Evolutionary conservation across 2,888 invertebrate genomes (phyloP).

Genomic region (Drosophila paracracens): DNA sequence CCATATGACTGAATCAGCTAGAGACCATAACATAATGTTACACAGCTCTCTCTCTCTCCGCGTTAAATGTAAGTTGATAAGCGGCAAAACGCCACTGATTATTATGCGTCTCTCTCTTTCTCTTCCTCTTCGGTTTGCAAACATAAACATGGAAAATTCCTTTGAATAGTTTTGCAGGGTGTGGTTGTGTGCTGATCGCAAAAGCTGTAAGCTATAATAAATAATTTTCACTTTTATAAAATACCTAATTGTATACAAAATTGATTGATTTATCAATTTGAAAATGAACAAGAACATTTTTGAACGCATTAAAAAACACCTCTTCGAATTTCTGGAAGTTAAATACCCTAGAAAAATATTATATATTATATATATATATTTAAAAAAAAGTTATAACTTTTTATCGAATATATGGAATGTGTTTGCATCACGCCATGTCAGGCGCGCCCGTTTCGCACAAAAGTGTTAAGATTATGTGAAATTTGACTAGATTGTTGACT

Average conservation of each 20-base stretch:
- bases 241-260: not conserved
- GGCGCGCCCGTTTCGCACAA: slow-evolving; percentile 55
- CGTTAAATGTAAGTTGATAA: slow-evolving; percentile 29
- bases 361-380: too few relatives aligned
- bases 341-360: too few relatives aligned
- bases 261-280: not conserved
- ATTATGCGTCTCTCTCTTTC: not conserved
- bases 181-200: not conserved
- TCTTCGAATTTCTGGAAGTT: not conserved
- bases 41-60: not conserved
- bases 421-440: slow-evolving; percentile 45
- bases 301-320: not conserved
- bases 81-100: slow-evolving; percentile 8
- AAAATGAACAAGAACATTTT: not conserved
- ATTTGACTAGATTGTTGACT: slow-evolving; percentile 31
- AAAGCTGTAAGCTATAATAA: not conserved
- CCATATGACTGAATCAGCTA: slow-evolving; percentile 26
- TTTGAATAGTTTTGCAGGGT: not conserved
- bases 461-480: slow-evolving; percentile 56
- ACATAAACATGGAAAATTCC: slow-evolving; percentile 25
- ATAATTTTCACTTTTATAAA: not conserved
- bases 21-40: not conserved
- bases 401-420: not conserved
- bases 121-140: slow-evolving; percentile 11
- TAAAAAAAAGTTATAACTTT: not conserved